phyloP scores from a whole-genome alignment of 2,113 vertebrate genomes.

The Notothenia rossii region DNA sequence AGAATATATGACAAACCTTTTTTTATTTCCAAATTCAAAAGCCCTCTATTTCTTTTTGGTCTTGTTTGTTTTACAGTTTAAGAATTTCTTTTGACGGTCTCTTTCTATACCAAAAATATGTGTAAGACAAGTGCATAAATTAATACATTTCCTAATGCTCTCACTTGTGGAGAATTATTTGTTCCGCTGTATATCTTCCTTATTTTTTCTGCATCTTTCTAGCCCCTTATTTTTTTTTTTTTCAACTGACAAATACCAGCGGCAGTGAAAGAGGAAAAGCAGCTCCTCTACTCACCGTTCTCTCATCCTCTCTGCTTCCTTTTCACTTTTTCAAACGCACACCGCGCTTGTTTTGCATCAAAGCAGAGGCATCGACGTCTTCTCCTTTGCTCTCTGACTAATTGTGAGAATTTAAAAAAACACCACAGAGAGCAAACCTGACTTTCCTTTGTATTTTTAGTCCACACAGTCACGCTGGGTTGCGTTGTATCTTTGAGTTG shows the following conservation, averaged over 20 bases:
- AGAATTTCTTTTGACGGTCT: no score
- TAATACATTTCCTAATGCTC: not conserved
- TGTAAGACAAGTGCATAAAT: not conserved
- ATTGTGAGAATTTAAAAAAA: conserved; percentile 68
- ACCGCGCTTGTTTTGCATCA: conserved; percentile 68
- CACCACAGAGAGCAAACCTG: conserved; percentile 40
- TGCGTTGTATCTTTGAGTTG: conserved; percentile 47
- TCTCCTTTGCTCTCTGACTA: conserved; percentile 73
- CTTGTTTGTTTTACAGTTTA: no score
- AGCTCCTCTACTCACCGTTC: conserved; percentile 44
- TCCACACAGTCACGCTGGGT: conserved; percentile 33
- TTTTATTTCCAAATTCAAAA: conserved; percentile 10
- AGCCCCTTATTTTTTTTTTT: not conserved
- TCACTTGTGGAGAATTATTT: not conserved
- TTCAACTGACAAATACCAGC: conserved; percentile 44
- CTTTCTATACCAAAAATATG: no score
- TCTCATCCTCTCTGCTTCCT: conserved; percentile 68
- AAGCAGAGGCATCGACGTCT: conserved; percentile 61
- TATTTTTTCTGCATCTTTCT: conserved; percentile 4
- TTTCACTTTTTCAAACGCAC: conserved; percentile 59
- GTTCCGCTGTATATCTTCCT: not conserved
- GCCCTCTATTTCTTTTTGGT: not conserved
- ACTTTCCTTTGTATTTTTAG: conserved; percentile 44
- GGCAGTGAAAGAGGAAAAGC: conserved; percentile 59
- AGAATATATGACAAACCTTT: conserved; percentile 14